These are phyloP conservation scores for Hydrolagus colliei DNA, from an alignment of 2,797 vertebrate genomes.

Conservation along the genomic window DNA sequence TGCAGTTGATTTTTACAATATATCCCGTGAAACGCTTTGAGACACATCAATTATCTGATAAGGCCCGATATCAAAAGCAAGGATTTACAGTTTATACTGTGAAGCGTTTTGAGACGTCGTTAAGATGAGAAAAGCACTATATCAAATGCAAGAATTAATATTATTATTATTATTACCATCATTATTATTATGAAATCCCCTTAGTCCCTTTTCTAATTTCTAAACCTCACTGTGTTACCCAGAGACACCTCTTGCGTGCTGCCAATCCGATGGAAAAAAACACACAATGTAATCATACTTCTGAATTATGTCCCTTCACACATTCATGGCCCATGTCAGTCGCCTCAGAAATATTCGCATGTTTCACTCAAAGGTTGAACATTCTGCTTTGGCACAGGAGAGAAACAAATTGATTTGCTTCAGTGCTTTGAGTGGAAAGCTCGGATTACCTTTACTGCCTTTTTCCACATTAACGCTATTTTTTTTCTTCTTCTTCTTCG, in stretches of 20 bases:
- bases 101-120: no score
- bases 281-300: not conserved
- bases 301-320: not conserved
- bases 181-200: no score
- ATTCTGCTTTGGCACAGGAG: not conserved
- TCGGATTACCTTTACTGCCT: not conserved
- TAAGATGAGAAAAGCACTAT: no score
- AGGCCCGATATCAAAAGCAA: no score
- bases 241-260: not conserved
- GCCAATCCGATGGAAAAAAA: not conserved
- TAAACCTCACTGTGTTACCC: no score
- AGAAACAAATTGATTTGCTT: not conserved
- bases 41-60: no score
- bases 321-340: not conserved
- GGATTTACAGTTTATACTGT: no score
- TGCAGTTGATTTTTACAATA: no score
- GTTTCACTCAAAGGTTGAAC: conserved; percentile 6
- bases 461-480: not conserved
- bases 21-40: no score
- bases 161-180: no score
- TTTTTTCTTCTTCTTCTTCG: not conserved
- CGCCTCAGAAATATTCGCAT: not conserved
- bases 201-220: no score
- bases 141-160: no score
- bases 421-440: not conserved